Evolutionary conservation across 2,888 invertebrate species (phyloP).

Genomic region (Criorhina ranunculi): DNA sequence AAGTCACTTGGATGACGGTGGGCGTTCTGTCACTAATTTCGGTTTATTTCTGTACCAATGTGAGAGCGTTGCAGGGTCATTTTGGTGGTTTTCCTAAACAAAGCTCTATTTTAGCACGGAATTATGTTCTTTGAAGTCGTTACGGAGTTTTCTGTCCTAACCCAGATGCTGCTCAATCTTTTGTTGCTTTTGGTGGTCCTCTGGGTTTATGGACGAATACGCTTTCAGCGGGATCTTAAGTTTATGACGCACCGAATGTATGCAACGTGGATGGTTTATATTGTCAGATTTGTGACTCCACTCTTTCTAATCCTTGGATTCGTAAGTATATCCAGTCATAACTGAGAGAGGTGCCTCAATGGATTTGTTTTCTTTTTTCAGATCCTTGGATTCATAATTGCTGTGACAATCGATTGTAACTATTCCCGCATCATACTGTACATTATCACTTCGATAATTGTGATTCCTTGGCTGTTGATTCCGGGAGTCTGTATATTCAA

Average conservation of each 20-base stretch:
- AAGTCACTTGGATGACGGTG: slow-evolving; percentile 78
- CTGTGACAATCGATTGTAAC: slow-evolving; percentile 40
- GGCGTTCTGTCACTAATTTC: slow-evolving; percentile 49
- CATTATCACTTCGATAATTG: slow-evolving; percentile 16
- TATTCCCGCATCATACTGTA: slow-evolving; percentile 50
- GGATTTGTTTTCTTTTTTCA: slow-evolving; percentile 2
- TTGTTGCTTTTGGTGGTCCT: slow-evolving; percentile 91
- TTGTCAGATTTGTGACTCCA: slow-evolving; percentile 89
- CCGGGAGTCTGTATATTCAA: slow-evolving; percentile 80
- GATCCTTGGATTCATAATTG: slow-evolving; percentile 55
- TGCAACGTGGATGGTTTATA: slow-evolving; percentile 80
- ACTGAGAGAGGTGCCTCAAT: slow-evolving; percentile 19
- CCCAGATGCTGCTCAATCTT: slow-evolving; percentile 92
- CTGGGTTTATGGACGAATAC: slow-evolving; percentile 90
- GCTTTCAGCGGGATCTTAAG: slow-evolving; percentile 87
- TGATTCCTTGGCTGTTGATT: slow-evolving; percentile 80
- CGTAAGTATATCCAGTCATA: slow-evolving; percentile 2
- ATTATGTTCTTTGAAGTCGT: slow-evolving; percentile 64
- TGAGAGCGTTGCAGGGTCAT: slow-evolving; percentile 74
- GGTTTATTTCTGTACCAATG: slow-evolving; percentile 63
- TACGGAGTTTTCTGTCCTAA: slow-evolving; percentile 57
- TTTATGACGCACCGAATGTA: slow-evolving; percentile 90
- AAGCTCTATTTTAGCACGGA: slow-evolving; percentile 45
- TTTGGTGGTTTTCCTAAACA: background rate
- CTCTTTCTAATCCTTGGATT: slow-evolving; percentile 78